Conservation (phyloP, 2,113 vertebrate species). For the Guaruba guarouba region DNA sequence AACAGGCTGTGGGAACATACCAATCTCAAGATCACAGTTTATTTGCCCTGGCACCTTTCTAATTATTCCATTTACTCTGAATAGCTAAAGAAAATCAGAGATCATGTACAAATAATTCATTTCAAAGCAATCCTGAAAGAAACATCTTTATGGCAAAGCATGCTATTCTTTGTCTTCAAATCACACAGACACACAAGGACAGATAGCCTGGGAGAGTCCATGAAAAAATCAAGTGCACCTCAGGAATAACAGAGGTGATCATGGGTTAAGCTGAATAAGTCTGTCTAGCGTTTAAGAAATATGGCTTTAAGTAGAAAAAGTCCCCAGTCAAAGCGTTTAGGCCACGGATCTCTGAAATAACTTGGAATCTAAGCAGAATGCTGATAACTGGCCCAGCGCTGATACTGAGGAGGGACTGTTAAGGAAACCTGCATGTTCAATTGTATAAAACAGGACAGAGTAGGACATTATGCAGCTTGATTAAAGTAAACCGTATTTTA, state of each 20-base stretch:
- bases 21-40: neutral
- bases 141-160: neutral
- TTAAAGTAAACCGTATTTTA: neutral
- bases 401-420: neutral
- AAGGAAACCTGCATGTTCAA: neutral
- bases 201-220: neutral
- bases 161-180: neutral
- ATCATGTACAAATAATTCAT: neutral
- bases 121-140: neutral
- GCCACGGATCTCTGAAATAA: neutral
- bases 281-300: neutral
- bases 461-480: neutral
- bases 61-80: neutral
- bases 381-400: neutral
- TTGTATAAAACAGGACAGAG: neutral
- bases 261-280: neutral
- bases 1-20: constrained; percentile 17
- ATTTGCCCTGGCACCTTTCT: neutral
- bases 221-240: neutral
- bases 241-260: neutral
- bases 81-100: neutral
- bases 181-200: neutral
- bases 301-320: neutral
- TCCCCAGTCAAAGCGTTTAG: neutral
- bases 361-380: neutral